These are phyloP conservation scores for Erebia epiphron DNA, from an alignment of 2,888 invertebrate species.

Conservation along the genomic window DNA sequence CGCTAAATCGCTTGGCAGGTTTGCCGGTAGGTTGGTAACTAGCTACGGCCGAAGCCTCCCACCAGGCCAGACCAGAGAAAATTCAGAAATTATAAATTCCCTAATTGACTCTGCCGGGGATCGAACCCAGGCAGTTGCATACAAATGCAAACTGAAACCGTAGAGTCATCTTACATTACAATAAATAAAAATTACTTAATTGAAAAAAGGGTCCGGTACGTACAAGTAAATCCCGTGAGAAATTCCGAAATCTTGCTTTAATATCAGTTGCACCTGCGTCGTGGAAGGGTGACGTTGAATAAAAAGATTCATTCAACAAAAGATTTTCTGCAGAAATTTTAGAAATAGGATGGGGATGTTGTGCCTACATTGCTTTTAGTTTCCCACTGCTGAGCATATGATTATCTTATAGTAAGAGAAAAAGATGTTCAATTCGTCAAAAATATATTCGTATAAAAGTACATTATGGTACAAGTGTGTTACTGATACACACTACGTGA, in stretches of 20 bases:
- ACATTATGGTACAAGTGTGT: no score
- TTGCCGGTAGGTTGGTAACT: no score
- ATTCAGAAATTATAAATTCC: no score
- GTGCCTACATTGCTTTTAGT: neutral
- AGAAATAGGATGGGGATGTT: conserved; percentile 20
- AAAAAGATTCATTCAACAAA: conserved; percentile 36
- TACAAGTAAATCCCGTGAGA: conserved; percentile 39
- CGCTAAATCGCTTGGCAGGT: no score
- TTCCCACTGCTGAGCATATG: neutral
- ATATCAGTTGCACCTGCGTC: conserved; percentile 40
- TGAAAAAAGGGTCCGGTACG: conserved; percentile 11
- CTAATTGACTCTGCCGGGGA: no score
- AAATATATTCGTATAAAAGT: no score
- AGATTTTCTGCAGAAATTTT: conserved; percentile 28
- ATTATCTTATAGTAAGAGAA: no score
- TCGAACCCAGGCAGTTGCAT: neutral
- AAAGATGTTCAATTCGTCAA: no score
- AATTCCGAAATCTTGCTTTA: conserved; percentile 38
- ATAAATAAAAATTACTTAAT: conserved; percentile 8
- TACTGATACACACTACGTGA: no score
- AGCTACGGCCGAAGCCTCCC: no score
- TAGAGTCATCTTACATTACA: neutral
- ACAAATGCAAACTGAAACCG: neutral
- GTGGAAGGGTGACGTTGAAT: conserved; percentile 35
- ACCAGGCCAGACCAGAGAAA: no score